A percentile compares a stretch with the other conserved stretches of the same genome.
Conservation (phyloP, 1,140 invertebrate species). For the Elysia chlorotica region DNA sequence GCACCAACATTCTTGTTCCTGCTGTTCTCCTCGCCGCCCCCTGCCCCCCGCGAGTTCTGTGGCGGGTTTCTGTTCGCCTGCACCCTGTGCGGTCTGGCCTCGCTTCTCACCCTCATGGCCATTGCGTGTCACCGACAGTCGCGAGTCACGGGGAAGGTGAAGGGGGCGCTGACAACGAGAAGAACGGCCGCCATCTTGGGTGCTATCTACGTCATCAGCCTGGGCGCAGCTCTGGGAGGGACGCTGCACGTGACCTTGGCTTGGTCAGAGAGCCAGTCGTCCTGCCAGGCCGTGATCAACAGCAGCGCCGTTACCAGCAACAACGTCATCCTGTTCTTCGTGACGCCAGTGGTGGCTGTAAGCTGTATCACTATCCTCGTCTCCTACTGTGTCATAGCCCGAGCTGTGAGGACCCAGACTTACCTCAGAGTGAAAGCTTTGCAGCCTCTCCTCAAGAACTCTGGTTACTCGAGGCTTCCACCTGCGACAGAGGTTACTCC, state of each 20-base stretch:
- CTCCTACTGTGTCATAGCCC: conserved; percentile 37
- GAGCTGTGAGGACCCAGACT: conserved; percentile 32
- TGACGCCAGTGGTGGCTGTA: conserved; percentile 37
- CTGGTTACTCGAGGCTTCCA: too few relatives aligned
- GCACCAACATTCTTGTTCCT: conserved; percentile 42
- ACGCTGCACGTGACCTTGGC: conserved; percentile 38
- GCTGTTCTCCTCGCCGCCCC: conserved; percentile 38
- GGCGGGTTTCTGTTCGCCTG: conserved; percentile 40
- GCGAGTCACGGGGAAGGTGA: conserved; percentile 31
- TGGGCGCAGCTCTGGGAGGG: conserved; percentile 34
- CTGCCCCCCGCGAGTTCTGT: conserved; percentile 41
- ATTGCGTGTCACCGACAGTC: conserved; percentile 41
- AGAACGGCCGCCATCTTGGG: conserved; percentile 32
- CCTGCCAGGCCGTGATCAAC: conserved; percentile 40
- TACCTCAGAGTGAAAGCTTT: conserved; percentile 6
- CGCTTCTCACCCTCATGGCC: conserved; percentile 38
- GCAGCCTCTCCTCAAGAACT: not conserved
- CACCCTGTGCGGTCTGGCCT: conserved; percentile 39
- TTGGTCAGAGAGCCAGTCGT: conserved; percentile 34
- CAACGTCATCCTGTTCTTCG: conserved; percentile 44
- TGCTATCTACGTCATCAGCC: conserved; percentile 37
- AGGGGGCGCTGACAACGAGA: conserved; percentile 27
- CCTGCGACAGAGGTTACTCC: too few relatives aligned
- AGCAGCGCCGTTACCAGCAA: conserved; percentile 29
- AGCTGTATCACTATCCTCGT: conserved; percentile 35